A percentile compares a stretch with the other conserved stretches of the same genome.
phyloP scores from a whole-genome alignment of 2,113 vertebrate genomes.

The Orcinus orca region DNA sequence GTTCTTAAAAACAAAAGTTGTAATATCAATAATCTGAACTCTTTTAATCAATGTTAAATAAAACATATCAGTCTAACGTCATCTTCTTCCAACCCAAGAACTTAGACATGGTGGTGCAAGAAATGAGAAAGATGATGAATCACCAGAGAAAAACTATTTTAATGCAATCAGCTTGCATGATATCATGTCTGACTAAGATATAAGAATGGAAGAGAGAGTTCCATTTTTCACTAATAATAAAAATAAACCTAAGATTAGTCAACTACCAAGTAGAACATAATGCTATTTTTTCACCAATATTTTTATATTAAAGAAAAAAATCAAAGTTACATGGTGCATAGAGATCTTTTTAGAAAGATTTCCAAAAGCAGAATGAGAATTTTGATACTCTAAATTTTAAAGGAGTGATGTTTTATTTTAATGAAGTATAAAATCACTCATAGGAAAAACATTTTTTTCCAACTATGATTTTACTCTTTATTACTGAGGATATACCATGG shows the following conservation, averaged over 20 bases:
- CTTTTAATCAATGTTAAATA: neutral
- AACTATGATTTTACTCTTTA: neutral
- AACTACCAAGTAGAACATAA: neutral
- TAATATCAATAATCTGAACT: neutral
- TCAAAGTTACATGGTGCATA: neutral
- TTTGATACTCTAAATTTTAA: neutral
- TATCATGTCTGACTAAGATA: constrained; percentile 60
- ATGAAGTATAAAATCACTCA: neutral
- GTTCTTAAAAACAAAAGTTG: constrained; percentile 36
- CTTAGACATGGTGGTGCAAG: neutral
- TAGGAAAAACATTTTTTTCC: neutral
- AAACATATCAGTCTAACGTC: constrained; percentile 16
- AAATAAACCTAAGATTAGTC: constrained; percentile 33
- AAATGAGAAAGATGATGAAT: constrained; percentile 45
- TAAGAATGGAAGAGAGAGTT: neutral
- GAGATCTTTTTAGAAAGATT: neutral
- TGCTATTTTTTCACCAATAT: constrained; percentile 4
- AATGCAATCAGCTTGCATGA: constrained; percentile 19
- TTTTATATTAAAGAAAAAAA: neutral
- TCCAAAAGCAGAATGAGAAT: neutral
- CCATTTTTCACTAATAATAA: constrained; percentile 46
- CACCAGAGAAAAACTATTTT: constrained; percentile 19
- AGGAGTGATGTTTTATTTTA: constrained; percentile 30
- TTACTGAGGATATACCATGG: neutral
- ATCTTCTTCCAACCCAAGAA: neutral